Evolutionary conservation across 2,113 vertebrate species (phyloP), one percentile per base, ranked within the genome.

Genomic region (Xiphias gladius): DNA sequence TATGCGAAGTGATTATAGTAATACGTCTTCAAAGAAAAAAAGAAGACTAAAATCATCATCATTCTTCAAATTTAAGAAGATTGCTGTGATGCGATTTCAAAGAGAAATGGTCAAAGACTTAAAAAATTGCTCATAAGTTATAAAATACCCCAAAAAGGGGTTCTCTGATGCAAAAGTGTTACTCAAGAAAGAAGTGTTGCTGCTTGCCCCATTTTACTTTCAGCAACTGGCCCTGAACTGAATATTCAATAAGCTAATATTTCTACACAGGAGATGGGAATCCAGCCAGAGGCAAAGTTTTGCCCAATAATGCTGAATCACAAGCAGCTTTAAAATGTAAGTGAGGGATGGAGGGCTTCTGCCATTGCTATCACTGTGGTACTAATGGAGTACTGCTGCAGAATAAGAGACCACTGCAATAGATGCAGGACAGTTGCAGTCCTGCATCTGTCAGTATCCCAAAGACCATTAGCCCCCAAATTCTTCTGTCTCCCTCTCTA

Each of bases 201-300:
- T 1, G 28, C 63, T 24, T 30, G 55, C 4, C n/a, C 48, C 32
- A 41, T 74, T 80, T 76, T 48, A 63, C 63, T 74, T 84, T 61
- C 57, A 76, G 50, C 61, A 83, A 35, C 76, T 79, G 71, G 64
- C 59, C 41, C 62, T 54, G 50, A 48, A 85, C 68, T 26, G 52
- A 73, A 83, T 72, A 84, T 37, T 83, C 66, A 9, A 32, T 61
- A 67, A 79, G 77, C 19, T 76, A 2, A 83, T 80, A 69, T 76
- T 84, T 82, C 35, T 66, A 70, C 37, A 62, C 26, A 85, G 79
- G 68, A 83, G 78, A 71, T 67, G 41, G 61, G 63, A 88, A 80
- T 84, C 39, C n/a, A 66, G 74, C 79, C 17, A 24, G 80, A 66
- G 41, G 55, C 2, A 46, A 77, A 64, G 73, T 82, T 79, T 71